These are phyloP conservation scores for Panurus biarmicus DNA, from an alignment of 2,113 vertebrate genomes.

Conservation along the genomic window DNA sequence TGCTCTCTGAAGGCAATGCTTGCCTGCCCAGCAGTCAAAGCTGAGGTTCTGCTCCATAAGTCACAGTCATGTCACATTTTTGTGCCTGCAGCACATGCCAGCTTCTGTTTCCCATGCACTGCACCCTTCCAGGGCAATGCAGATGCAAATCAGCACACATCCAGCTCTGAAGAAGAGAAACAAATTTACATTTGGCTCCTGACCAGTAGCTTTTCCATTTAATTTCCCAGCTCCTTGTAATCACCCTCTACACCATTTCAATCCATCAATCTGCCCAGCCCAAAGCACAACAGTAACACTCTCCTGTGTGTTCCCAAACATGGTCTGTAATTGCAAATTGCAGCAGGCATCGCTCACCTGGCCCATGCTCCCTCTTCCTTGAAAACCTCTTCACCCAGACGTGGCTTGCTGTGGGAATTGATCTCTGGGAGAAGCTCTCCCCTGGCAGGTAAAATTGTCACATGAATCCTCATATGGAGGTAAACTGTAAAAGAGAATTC, in stretches of 20 bases:
- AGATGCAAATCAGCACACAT: neutral
- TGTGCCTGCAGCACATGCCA: neutral
- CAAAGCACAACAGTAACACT: neutral
- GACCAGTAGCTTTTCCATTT: conserved; percentile 44
- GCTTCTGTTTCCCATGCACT: neutral
- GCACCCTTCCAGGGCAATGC: neutral
- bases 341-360: conserved; percentile 39
- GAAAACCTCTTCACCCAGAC: conserved; percentile 14
- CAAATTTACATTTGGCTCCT: conserved; percentile 36
- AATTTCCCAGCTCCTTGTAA: conserved; percentile 48
- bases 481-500: neutral
- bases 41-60: neutral
- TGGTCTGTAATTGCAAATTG: conserved; percentile 55
- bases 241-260: conserved; percentile 41
- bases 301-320: neutral
- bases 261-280: conserved; percentile 26
- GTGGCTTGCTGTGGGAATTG: neutral
- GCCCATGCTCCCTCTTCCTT: conserved; percentile 20
- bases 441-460: neutral
- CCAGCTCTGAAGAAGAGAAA: neutral
- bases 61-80: neutral
- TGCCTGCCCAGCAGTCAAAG: neutral
- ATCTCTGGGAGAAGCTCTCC: neutral
- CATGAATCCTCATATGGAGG: neutral
- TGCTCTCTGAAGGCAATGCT: neutral